Percentiles rank a stretch among this genome's conserved stretches.
Evolutionary conservation across 53 echinoderm and acorn worm genomes (phyloP).

Genomic region (Paracentrotus lividus): DNA sequence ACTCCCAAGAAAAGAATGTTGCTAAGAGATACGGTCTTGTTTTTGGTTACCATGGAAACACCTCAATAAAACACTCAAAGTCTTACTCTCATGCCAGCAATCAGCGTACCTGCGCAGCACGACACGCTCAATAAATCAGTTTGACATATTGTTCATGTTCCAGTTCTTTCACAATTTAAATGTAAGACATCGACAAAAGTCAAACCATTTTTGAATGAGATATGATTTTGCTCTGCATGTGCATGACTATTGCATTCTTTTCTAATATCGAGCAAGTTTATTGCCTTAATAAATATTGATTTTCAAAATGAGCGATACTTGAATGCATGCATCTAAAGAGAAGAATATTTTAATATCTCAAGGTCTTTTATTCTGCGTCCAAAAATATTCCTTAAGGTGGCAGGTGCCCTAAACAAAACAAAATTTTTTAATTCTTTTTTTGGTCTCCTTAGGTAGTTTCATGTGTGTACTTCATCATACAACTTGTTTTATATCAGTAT

Average conservation of each 20-base stretch:
- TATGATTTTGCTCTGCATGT: neutral
- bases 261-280: too few species aligned
- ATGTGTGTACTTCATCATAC: too few species aligned
- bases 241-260: neutral
- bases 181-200: neutral
- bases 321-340: too few species aligned
- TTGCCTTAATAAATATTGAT: too few species aligned
- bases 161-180: neutral
- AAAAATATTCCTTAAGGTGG: too few species aligned
- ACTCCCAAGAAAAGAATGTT: neutral
- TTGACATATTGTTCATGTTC: neutral
- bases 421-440: too few species aligned
- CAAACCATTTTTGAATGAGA: neutral
- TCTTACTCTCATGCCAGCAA: neutral
- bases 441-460: too few species aligned
- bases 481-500: too few species aligned
- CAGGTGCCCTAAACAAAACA: too few species aligned
- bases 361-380: too few species aligned
- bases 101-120: neutral
- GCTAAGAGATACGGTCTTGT: neutral
- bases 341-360: too few species aligned
- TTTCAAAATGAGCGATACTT: too few species aligned
- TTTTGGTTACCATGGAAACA: neutral
- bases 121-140: constrained; percentile 9
- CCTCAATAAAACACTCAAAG: neutral